A percentile compares a stretch with the other conserved stretches of the same genome.
These are phyloP conservation scores for Nothobranchius furzeri DNA, from an alignment of 2,113 vertebrate genomes.

Conservation along the genomic window DNA sequence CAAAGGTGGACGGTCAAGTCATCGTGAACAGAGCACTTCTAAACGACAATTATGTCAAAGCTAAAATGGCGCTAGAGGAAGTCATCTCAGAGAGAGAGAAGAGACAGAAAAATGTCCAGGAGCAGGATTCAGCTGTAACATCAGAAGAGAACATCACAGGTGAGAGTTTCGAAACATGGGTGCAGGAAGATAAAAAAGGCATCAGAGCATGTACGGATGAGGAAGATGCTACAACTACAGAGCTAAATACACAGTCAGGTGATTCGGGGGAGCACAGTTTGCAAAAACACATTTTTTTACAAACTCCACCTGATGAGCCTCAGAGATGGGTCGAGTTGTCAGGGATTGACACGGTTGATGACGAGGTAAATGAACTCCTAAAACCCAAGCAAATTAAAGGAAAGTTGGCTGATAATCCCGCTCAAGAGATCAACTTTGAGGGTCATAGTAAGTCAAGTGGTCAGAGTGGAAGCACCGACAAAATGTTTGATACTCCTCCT, in stretches of 20 bases:
- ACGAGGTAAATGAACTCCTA: conserved; percentile 1
- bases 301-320: conserved; percentile 36
- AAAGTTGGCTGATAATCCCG: conserved; percentile 4
- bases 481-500: conserved; percentile 36
- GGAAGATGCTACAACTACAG: conserved; percentile 25
- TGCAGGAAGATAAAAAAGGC: conserved; percentile 30
- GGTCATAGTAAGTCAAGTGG: conserved; percentile 16
- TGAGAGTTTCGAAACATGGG: conserved; percentile 22
- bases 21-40: conserved; percentile 59
- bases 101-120: conserved; percentile 46
- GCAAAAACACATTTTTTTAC: conserved; percentile 38
- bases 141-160: conserved; percentile 18
- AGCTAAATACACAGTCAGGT: conserved; percentile 54
- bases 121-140: conserved; percentile 19
- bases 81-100: conserved; percentile 72
- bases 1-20: conserved; percentile 51
- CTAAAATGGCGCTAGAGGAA: conserved; percentile 76
- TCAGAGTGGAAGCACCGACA: conserved; percentile 32
- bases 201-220: conserved; percentile 10
- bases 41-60: conserved; percentile 73
- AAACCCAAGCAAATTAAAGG: conserved; percentile 24
- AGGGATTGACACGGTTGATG: conserved; percentile 22
- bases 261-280: conserved; percentile 62
- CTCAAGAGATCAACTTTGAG: conserved; percentile 3
- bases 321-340: conserved; percentile 37